Base-by-base conservation (phyloP, 2,113 vertebrate species). In the Erythrocercus mccallii region DNA sequence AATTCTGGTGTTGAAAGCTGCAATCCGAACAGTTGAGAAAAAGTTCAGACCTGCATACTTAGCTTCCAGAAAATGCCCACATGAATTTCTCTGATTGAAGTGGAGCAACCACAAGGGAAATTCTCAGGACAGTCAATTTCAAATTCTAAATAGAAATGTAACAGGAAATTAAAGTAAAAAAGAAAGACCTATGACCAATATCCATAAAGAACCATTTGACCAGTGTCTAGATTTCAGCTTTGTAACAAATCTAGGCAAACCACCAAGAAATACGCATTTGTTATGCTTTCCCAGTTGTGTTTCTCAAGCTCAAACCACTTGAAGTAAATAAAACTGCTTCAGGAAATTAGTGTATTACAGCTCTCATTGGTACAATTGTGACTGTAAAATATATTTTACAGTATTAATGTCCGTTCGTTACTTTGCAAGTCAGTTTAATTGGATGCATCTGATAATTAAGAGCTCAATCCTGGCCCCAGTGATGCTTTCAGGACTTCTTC, bases 91-190 rank as follows among this genome's bases (percentile, higher is more conserved):
- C 22, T 76, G 81, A 76, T 44, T 95, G 66, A 92, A 94, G 66
- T 51, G 60, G 44, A 94, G 72, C 62, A 51, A 78, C 85, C 86
- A 73, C 90, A 81, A 37, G 45, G 77, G 93, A 95, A 96, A 94
- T 94, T 96, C 84, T 85, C 70, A 74, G 80, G 86, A 95, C 90
- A 77, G 86, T 86, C 33, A 77, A 72, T 87, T 96, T 92, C 57
- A 76, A 88, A 92, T 93, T 91, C 81, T 92, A 50, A 94, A 85
- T 62, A 89, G 88, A 77, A 93, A 93, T 74, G 76, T 73, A 88
- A 76, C 88, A 89, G 96, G 94, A 96, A 97, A 95, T 97, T 95
- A 78, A 96, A 97, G 30, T 50, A 57, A 79, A 86, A 35, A 64
- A 35, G 69, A 62, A 85, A 91, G 88, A 69, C 80, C 53, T 94